Evolutionary conservation across 2,888 invertebrate genomes (phyloP).

Genomic region (Spialia ferax): DNA sequence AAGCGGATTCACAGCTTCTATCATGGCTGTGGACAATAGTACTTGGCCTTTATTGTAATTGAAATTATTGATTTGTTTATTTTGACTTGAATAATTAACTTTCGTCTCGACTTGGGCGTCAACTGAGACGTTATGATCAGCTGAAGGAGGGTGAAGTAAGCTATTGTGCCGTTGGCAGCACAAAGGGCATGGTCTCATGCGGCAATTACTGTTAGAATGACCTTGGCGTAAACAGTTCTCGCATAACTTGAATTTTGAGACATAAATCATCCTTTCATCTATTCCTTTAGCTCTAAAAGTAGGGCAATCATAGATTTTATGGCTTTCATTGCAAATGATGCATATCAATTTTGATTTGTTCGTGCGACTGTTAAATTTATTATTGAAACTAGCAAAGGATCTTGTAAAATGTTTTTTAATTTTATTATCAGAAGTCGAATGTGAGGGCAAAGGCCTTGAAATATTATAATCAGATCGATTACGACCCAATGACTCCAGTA

Average conservation of each 20-base stretch:
- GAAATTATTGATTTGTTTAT: too few species aligned
- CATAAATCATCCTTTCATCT: constrained; percentile 31
- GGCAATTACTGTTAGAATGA: constrained; percentile 38
- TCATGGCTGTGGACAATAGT: constrained; percentile 38
- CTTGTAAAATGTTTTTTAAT: neutral
- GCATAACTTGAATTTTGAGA: constrained; percentile 43
- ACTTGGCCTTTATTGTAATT: neutral
- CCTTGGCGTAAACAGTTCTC: constrained; percentile 44
- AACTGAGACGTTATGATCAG: neutral
- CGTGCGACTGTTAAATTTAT: neutral
- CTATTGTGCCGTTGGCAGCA: constrained; percentile 6
- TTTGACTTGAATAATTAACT: constrained; percentile 11
- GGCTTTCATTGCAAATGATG: constrained; percentile 36
- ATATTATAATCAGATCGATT: constrained; percentile 16
- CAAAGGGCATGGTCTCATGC: constrained; percentile 6
- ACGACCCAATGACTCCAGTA: constrained; percentile 46
- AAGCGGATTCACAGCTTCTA: constrained; percentile 43
- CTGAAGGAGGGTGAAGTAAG: neutral
- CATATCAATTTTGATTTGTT: constrained; percentile 16
- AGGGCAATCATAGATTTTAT: constrained; percentile 44
- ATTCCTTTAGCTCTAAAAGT: constrained; percentile 41
- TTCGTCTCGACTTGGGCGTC: neutral
- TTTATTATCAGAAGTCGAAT: neutral
- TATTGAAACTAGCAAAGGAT: constrained; percentile 9
- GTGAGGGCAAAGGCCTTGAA: neutral